Base-by-base conservation (phyloP, 2,888 invertebrate genomes). In the Patella ulyssiponensis region DNA sequence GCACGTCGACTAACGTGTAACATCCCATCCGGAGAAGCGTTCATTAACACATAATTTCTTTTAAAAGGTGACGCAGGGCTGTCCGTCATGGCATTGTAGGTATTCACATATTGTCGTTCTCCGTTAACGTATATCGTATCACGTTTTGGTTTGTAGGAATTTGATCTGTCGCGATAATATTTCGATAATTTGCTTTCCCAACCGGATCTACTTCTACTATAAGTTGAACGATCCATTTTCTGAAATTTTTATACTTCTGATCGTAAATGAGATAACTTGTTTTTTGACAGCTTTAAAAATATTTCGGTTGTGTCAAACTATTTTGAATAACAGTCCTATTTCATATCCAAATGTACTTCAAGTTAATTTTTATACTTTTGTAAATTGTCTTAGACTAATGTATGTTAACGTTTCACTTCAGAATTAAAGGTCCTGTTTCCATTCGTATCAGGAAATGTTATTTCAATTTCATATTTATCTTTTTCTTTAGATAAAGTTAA, bases 31-130 rank as follows among this genome's bases (percentile, higher is more conserved):
- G 64, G 64, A 23, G 64, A 64, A 23, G 64, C 64, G 3, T 64
- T 64, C 64, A 64, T 64, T 64, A 64, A 23, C 20, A 64, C 23
- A 64, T 64, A 64, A 23, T 64, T 64, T 23, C 64, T 20, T 64
- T 23, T 23, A 64, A 64, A 64, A 23, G 64, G 64, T 12, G 64
- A 64, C 11, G 11, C 12, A 23, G 64, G 12, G 23, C 23, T 14
- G 23, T 64, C 64, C 20, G 23, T 23, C 64, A 64, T 64, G 1
- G 64, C 4, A 11, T 23, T 23, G 23, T 64, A 64, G 23, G 64
- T 64, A 23, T 64, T 64, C 20, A 64, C 23, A 23, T 9, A 23
- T 23, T 64, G 64, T 11, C 14, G 20, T 23, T 64, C 64, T 23
- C 64, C 64, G 3, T 64, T 23, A 11, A 64, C 64, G 17, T 64